phyloP scores from a whole-genome alignment of 1,140 invertebrate species.

The Probaryconus sp. region DNA sequence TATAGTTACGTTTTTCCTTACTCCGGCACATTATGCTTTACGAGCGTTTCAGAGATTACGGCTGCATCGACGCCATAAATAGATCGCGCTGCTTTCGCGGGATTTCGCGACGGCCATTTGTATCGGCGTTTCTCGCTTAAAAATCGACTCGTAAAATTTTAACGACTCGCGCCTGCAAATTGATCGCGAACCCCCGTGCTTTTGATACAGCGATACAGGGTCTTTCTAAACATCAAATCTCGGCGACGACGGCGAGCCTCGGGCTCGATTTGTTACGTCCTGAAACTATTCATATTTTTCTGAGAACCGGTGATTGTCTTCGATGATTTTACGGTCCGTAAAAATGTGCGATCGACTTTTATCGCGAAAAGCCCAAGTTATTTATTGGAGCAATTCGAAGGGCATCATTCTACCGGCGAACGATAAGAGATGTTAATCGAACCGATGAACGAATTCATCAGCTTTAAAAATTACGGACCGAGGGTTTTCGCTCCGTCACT shows the following conservation, averaged over 20 bases:
- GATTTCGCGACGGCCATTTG: slow-evolving; percentile 12
- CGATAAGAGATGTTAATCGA: slow-evolving; percentile 48
- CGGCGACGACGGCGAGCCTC: not conserved
- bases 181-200: too few species aligned
- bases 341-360: slow-evolving; percentile 42
- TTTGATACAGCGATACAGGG: not conserved
- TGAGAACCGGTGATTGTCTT: slow-evolving; percentile 26
- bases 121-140: slow-evolving; percentile 34
- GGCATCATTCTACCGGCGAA: slow-evolving; percentile 26
- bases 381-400: slow-evolving; percentile 34
- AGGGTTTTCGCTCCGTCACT: slow-evolving; percentile 13
- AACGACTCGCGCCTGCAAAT: not conserved
- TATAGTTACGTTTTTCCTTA: slow-evolving; percentile 37
- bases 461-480: slow-evolving; percentile 30
- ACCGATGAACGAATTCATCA: slow-evolving; percentile 33
- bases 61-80: slow-evolving; percentile 30
- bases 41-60: slow-evolving; percentile 43
- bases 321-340: slow-evolving; percentile 30
- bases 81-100: slow-evolving; percentile 11
- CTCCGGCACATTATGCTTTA: slow-evolving; percentile 34
- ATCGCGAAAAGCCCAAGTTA: slow-evolving; percentile 30
- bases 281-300: slow-evolving; percentile 14
- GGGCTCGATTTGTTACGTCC: too few species aligned
- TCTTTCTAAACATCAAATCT: slow-evolving; percentile 18
- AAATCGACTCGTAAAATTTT: slow-evolving; percentile 14